Evolutionary conservation across 53 echinoderm and acorn worm genomes (phyloP).

Genomic region (Stichopus horrens): DNA sequence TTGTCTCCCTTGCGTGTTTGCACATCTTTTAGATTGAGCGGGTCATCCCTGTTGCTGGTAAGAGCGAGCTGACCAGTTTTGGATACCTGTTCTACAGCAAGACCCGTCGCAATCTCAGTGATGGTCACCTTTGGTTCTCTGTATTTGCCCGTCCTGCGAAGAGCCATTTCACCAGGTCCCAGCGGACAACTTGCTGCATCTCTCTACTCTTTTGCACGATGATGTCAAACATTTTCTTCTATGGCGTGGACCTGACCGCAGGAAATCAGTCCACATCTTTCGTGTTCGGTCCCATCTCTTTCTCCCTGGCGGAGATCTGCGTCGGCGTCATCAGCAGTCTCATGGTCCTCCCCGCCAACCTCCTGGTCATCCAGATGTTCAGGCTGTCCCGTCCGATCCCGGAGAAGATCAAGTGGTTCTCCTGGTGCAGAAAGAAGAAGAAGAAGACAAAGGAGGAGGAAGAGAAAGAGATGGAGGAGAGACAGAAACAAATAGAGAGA

Average conservation of each 20-base stretch:
- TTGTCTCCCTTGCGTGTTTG: neutral
- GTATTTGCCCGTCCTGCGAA: constrained; percentile 78
- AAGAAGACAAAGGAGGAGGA: constrained; percentile 60
- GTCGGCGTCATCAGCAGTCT: constrained; percentile 90
- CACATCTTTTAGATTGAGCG: constrained; percentile 71
- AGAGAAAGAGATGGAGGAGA: constrained; percentile 68
- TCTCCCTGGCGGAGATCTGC: constrained; percentile 70
- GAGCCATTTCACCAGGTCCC: constrained; percentile 91
- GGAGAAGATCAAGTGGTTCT: constrained; percentile 57
- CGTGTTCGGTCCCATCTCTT: constrained; percentile 70
- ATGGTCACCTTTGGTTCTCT: constrained; percentile 94
- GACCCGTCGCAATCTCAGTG: constrained; percentile 82
- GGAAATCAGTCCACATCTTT: constrained; percentile 48
- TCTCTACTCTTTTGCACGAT: constrained; percentile 93
- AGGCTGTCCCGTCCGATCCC: constrained; percentile 64
- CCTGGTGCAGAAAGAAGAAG: constrained; percentile 52
- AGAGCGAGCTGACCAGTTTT: constrained; percentile 91
- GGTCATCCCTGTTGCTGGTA: constrained; percentile 85
- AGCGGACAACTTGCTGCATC: constrained; percentile 88
- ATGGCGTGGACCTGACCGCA: constrained; percentile 54
- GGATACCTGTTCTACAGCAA: constrained; percentile 84
- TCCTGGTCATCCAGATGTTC: constrained; percentile 84
- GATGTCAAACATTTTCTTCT: constrained; percentile 97
- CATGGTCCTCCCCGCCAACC: constrained; percentile 88
- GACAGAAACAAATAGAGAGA: constrained; percentile 66